phyloP scores from a whole-genome alignment of 1,140 invertebrate genomes.

The Ceratina japonica region DNA sequence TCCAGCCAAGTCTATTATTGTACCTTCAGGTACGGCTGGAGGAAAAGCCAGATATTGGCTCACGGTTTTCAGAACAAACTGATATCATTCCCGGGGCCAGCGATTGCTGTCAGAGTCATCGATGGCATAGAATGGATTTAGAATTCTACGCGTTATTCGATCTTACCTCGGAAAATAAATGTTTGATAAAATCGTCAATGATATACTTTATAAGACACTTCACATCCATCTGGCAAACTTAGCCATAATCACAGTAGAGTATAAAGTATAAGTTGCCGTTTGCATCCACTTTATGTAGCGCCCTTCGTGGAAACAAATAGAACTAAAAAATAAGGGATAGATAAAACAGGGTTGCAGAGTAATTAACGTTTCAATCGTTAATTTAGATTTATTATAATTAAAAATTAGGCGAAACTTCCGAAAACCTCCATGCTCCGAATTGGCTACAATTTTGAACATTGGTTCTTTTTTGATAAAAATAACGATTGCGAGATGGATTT shows the following conservation, averaged over 20 bases:
- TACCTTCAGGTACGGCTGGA: conserved; percentile 75
- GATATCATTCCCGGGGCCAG: neutral
- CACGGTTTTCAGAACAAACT: conserved; percentile 13
- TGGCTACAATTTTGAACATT: no score
- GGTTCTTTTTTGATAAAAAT: no score
- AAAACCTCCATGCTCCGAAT: no score
- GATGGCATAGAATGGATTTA: neutral
- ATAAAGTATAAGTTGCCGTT: no score
- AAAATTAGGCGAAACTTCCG: no score
- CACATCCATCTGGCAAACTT: conserved; percentile 50
- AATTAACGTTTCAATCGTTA: no score
- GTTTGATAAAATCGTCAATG: conserved; percentile 23
- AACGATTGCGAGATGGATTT: no score
- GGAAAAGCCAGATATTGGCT: conserved; percentile 64
- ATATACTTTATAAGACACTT: conserved; percentile 55
- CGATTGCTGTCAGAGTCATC: neutral
- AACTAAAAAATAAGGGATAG: no score
- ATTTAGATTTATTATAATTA: no score
- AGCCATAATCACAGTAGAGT: conserved; percentile 56
- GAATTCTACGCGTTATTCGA: neutral
- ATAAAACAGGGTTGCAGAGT: no score
- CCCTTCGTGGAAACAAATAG: no score
- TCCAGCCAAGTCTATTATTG: conserved; percentile 81
- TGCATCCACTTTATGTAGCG: no score
- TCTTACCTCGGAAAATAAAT: conserved; percentile 48